These are phyloP conservation scores for Romanomermis culicivorax DNA, from an alignment of 2,888 invertebrate genomes.

Conservation along the genomic window DNA sequence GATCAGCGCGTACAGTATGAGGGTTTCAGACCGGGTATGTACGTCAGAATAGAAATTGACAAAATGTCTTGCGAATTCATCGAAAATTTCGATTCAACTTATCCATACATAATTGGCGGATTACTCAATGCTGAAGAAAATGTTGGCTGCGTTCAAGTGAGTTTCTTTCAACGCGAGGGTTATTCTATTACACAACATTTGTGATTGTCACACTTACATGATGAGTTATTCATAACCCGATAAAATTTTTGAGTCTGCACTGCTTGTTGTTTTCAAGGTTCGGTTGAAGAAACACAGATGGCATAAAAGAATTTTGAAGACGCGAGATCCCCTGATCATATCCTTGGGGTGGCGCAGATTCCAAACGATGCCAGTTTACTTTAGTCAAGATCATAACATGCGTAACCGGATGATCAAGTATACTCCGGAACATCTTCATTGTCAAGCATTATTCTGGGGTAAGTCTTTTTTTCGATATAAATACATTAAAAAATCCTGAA, in stretches of 20 bases:
- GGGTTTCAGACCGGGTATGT: conserved; percentile 83
- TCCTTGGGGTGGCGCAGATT: conserved; percentile 94
- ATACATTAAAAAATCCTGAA: no score
- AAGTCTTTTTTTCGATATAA: no score
- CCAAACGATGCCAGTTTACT: conserved; percentile 76
- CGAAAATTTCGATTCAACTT: conserved; percentile 66
- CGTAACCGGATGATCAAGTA: conserved; percentile 75
- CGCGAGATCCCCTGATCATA: conserved; percentile 75
- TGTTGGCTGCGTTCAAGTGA: conserved; percentile 70
- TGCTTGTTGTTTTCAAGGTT: conserved; percentile 29
- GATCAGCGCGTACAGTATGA: conserved; percentile 70
- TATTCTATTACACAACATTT: no score
- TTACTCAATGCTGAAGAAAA: conserved; percentile 81
- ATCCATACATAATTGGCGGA: conserved; percentile 76
- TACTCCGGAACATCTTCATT: conserved; percentile 86
- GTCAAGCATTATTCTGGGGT: conserved; percentile 82
- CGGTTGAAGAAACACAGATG: conserved; percentile 85
- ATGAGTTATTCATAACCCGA: no score
- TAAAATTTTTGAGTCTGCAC: not conserved
- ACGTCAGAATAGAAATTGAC: conserved; percentile 59
- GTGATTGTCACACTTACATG: no score
- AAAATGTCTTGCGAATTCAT: conserved; percentile 71
- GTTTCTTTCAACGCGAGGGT: no score
- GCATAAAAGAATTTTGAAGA: conserved; percentile 87
- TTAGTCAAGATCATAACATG: conserved; percentile 85